Conservation (phyloP, 2,797 vertebrate species). For the Muscicapa comitata region DNA sequence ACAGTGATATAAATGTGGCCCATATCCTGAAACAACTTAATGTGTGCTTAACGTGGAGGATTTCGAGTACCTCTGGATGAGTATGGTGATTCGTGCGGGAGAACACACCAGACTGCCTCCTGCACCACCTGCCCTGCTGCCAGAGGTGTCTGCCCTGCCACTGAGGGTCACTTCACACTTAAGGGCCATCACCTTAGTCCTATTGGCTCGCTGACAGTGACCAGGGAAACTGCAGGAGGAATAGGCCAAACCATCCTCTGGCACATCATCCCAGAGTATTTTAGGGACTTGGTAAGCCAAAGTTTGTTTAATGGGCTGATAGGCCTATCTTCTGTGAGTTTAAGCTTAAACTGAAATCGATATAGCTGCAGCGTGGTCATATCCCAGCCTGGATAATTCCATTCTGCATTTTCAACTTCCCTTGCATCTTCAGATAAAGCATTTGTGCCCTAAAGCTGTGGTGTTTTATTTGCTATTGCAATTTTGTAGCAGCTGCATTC, state of each 20-base stretch:
- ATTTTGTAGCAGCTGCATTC: slow-evolving; percentile 34
- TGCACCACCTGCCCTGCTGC: not conserved
- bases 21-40: slow-evolving; percentile 58
- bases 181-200: not conserved
- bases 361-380: not conserved
- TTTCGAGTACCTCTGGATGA: not conserved
- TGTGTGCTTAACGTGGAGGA: not conserved
- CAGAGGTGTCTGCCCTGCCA: not conserved
- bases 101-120: not conserved
- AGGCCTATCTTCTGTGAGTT: not conserved
- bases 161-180: not conserved
- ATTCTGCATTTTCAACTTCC: slow-evolving; percentile 45
- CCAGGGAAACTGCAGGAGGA: not conserved
- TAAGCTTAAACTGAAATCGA: slow-evolving; percentile 1
- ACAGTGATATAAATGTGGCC: slow-evolving; percentile 32
- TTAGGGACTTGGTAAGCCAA: not conserved
- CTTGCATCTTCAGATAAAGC: slow-evolving; percentile 35
- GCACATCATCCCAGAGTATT: not conserved
- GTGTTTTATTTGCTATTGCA: not conserved
- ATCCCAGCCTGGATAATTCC: slow-evolving; percentile 35
- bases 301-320: slow-evolving; percentile 14
- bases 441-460: not conserved
- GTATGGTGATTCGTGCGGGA: not conserved
- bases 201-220: not conserved
- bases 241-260: not conserved